Conservation (phyloP, 2,888 invertebrate genomes). For the Protonemura montana region DNA sequence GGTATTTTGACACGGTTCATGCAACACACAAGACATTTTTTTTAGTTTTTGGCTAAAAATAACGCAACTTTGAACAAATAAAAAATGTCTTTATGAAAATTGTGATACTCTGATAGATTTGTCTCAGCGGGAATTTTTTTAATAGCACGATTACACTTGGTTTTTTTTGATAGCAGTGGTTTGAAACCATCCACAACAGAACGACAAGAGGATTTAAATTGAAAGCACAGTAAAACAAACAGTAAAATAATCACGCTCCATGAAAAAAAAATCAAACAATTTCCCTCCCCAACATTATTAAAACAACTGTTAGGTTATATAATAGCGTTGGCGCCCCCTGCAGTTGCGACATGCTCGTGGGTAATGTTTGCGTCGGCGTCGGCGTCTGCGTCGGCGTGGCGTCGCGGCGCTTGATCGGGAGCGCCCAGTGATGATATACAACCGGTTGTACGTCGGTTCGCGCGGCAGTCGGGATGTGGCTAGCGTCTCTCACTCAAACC, state of each 20-base stretch:
- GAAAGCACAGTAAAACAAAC: no score
- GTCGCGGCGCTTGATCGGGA: not conserved
- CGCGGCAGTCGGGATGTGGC: conserved; percentile 31
- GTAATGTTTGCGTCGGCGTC: conserved; percentile 18
- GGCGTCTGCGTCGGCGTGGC: conserved; percentile 12
- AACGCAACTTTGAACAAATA: not conserved
- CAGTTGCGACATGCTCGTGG: conserved; percentile 1
- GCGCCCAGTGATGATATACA: conserved; percentile 31
- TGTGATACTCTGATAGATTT: not conserved
- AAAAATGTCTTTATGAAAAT: not conserved
- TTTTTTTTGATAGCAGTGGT: not conserved
- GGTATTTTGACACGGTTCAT: not conserved
- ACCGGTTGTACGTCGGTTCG: not conserved
- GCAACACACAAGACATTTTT: no score
- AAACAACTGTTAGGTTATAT: not conserved
- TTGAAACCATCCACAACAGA: not conserved
- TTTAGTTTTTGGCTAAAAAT: not conserved
- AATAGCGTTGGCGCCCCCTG: not conserved
- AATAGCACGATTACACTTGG: not conserved
- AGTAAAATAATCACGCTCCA: no score
- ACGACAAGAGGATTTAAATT: not conserved
- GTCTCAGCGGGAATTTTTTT: not conserved
- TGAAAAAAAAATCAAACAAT: no score
- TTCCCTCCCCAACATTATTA: no score
- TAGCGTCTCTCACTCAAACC: conserved; percentile 25